These are phyloP conservation scores for Pampus argenteus DNA, from an alignment of 2,797 vertebrate species.

Conservation along the genomic window DNA sequence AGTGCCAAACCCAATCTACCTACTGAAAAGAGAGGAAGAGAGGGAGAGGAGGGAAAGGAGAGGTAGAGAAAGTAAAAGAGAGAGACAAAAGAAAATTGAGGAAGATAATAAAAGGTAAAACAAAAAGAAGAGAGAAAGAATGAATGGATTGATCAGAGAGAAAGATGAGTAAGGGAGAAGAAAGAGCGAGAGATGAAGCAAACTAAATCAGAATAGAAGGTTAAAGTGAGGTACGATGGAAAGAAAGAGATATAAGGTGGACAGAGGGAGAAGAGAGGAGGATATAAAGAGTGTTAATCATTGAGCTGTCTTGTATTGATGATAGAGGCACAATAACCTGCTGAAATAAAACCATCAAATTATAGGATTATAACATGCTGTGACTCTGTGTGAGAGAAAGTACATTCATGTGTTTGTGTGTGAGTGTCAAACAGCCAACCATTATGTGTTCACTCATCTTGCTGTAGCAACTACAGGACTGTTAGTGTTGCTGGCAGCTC, in stretches of 20 bases:
- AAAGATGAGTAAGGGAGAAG: background rate
- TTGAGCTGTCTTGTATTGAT: background rate
- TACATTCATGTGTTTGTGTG: background rate
- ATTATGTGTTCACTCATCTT: constrained; percentile 8
- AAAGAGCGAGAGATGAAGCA: background rate
- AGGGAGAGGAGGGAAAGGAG: background rate
- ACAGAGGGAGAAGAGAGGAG: background rate
- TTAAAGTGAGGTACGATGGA: background rate
- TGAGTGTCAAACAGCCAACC: background rate
- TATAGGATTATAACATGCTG: background rate
- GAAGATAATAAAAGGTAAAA: background rate
- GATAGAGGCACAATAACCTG: background rate
- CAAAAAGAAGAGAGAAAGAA: background rate
- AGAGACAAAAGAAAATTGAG: background rate
- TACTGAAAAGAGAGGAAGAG: constrained; percentile 12
- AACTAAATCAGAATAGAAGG: background rate
- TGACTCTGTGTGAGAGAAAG: background rate
- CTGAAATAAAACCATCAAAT: constrained; percentile 7
- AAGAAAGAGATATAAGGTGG: background rate
- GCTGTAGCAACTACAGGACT: constrained; percentile 21
- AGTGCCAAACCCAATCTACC: constrained; percentile 96
- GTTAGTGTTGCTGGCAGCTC: constrained; percentile 2
- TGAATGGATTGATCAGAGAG: background rate
- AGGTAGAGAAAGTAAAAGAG: background rate
- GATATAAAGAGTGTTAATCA: background rate